Evolutionary conservation across 2,888 invertebrate genomes (phyloP), one percentile per base, ranked within the genome.

Genomic region (Dendrolimus pini): DNA sequence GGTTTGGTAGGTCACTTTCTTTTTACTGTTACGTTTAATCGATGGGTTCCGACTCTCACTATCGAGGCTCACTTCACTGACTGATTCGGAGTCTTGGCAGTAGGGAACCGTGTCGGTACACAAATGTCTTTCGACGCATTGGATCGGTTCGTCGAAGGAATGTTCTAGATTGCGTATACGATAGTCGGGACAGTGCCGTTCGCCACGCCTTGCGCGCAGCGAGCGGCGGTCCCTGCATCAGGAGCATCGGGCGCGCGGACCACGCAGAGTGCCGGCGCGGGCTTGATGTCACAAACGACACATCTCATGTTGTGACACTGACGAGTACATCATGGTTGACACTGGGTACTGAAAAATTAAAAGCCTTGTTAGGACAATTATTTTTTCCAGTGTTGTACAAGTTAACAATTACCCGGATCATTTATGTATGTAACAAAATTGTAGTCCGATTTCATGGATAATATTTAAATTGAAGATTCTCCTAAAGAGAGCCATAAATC

Each of bases 261-360:
- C 77, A 13, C 85, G 81, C 64, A 85, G 80, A 6, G 81, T 78
- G 18, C 89, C 86, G 67, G 86, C 84, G 64, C 91, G 85, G 56
- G 91, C 90, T 71, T 92, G 92, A 66, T 92, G 93, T 93, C 93
- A 94, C 92, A 93, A 93, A n/a, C 93, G 92, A 77, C 93, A 93
- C 83, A 93, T 91, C 77, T 93, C 94, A 68, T 93, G 93, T 73
- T 93, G 93, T 53, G 93, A 91, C 61, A 93, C 93, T 54, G 93
- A 93, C 13, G 93, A 92, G 76, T 94, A 94, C 85, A 91, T 91
- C 90, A 90, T 90, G 59, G 90, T 84, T n/a, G 90, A 77, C 58
- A 91, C 88, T 41, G 90, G 91, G 65, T 92, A 92, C 91, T 92
- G 90, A 12, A 82, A 82, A 56, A 63, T 54, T 12, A 56, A 9